Evolutionary conservation across 2,888 invertebrate genomes (phyloP), one percentile per base, ranked within the genome.

Genomic region (Tribolium freemani): DNA sequence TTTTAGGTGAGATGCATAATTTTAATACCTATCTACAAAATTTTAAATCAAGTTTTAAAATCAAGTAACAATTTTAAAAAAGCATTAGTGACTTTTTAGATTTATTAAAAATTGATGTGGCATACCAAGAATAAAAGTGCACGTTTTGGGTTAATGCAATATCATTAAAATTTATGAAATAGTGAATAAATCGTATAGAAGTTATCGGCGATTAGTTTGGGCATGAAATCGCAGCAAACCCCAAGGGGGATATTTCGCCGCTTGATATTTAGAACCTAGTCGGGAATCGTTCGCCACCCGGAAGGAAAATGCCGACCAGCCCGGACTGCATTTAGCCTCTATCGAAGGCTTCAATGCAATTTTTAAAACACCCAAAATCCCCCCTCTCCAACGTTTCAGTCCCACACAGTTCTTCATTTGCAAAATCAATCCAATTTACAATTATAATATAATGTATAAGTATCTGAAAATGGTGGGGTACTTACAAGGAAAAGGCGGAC

Each of bases 401-500:
- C 13, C 11, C 53, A 44, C 53, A 44, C 46, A 54, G 54, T 46
- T 67, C 67, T 67, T 70, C 45, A 71, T 66, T 64, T 58, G 58
- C 71, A 71, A 76, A 78, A 79, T 80, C 80, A 79, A 77, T 79
- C 76, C 74, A 57, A 80, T 80, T 77, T 80, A 77, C 76, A 80
- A 80, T 80, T 80, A 78, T 79, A 80, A 80, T 80, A 63, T 57
- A 74, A 54, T 51, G 76, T 69, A 66, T 69, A 69, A 69, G 76
- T 77, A 78, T 79, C 74, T 73, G 68, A 74, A 80, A 77, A 74
- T 75, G 77, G 77, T 61, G 73, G 75, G 69, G 74, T 77, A 74
- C 69, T 67, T 76, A 82, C 82, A 82, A 78, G 78, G 77, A 78
- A 82, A 79, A 77, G 82, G 82, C 82, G 82, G 78, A 77, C 68